Evolutionary conservation across 2,888 invertebrate species (phyloP).

Genomic region (Drosophila subquinaria): DNA sequence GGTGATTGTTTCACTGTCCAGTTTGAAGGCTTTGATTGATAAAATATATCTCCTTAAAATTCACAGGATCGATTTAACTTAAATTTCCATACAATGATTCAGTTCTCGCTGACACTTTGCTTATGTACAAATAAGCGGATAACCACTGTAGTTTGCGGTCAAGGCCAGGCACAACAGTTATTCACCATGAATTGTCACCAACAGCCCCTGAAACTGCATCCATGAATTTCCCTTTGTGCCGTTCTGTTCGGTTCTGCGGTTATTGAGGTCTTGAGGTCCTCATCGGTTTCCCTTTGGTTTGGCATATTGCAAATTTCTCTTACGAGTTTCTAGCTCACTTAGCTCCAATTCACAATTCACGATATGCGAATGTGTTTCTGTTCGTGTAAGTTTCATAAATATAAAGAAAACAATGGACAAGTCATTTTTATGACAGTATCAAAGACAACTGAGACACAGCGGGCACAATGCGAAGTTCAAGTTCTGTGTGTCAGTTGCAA

Average conservation of each 20-base stretch:
- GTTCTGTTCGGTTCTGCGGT: not conserved
- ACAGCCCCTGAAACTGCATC: not conserved
- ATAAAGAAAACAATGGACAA: not conserved
- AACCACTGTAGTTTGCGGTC: slow-evolving; percentile 7
- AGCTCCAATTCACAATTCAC: not conserved
- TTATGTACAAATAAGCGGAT: not conserved
- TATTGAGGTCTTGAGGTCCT: slow-evolving; percentile 2
- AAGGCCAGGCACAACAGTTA: not conserved
- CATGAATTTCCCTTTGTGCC: not conserved
- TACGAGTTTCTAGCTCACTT: not conserved
- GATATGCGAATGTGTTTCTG: not conserved
- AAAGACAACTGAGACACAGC: slow-evolving; percentile 2
- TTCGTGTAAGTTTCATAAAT: slow-evolving; percentile 1
- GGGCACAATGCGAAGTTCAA: not conserved
- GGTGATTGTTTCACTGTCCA: too few relatives aligned
- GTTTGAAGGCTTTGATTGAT: too few relatives aligned
- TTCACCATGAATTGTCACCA: not conserved
- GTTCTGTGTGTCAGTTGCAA: slow-evolving; percentile 2
- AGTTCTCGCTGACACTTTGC: not conserved
- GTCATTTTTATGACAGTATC: slow-evolving; percentile 8
- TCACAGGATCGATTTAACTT: not conserved
- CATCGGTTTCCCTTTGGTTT: not conserved
- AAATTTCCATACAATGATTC: not conserved
- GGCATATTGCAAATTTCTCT: not conserved
- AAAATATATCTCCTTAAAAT: too few relatives aligned